Base-by-base conservation (phyloP, 1,140 invertebrate species). In the Aleiodes sp. region DNA sequence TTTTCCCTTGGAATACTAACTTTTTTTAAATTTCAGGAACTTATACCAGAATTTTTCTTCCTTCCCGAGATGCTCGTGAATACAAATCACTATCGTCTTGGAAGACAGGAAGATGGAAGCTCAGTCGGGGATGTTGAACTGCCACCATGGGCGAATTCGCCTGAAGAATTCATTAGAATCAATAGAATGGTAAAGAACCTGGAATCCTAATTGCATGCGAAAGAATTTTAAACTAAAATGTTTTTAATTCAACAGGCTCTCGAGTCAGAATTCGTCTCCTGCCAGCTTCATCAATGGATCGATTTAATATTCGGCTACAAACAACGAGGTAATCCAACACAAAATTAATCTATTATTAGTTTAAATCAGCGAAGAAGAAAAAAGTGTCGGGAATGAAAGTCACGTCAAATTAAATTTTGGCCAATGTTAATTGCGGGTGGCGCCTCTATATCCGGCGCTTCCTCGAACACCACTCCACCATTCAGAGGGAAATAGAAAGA, bases 241-340 rank as follows among this genome's bases (percentile, higher is more conserved):
- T 69, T 57, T 73, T 64, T 59, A 8, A 46, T 70, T 76, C 76
- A 82, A 24, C 76, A 94, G 92, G 98, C 98, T 2, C 87, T 99
- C 37, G 98, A 99, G 84, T 99, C 97, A 0, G 98, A 99, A 85
- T 98, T 99, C 81, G 98, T 99, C 1, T 99, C 96, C 33, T 99
- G 98, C 84, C 98, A 99, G 88, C 89, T 99, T 65, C 98, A 99
- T 82, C 97, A 99, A 83, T 99, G 98, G 98, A 99, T 99, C 75
- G 98, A 99, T 87, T 88, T 99, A 57, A 98, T 99, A 78, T 99
- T 99, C 86, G 98, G 98, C 60, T 99, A 99, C 84, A 99, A 99
- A 86, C 98, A 99, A 85, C 91, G 95, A 90, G 97, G 94, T 94
- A 85, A 76, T 73, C 28, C 9, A 33, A 28, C 6, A 59, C 14